A percentile compares a stretch with the other conserved stretches of the same genome.
Evolutionary conservation across 2,113 vertebrate genomes (phyloP).

Genomic region (Carassius auratus): DNA sequence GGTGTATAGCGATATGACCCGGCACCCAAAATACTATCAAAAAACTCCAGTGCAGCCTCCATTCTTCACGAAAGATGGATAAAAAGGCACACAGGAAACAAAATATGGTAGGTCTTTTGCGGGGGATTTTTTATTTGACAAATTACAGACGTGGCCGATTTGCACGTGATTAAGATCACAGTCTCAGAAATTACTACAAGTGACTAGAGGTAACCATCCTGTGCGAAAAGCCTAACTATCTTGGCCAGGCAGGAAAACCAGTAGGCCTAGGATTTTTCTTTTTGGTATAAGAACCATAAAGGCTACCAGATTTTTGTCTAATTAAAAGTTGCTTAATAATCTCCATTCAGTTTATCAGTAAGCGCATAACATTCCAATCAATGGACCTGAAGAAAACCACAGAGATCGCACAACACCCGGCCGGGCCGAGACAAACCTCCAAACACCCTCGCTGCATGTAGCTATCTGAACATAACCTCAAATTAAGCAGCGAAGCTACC

Average conservation of each 20-base stretch:
- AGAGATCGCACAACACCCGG: not conserved
- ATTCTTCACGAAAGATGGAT: too few species aligned
- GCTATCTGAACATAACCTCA: conserved; percentile 44
- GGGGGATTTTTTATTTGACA: too few species aligned
- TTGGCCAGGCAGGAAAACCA: not conserved
- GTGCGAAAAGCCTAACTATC: not conserved
- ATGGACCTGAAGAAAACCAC: not conserved
- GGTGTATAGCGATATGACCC: too few species aligned
- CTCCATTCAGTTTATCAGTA: not conserved
- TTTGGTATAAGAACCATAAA: not conserved
- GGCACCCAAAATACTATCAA: too few species aligned
- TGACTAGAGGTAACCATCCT: too few species aligned
- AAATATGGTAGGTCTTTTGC: too few species aligned
- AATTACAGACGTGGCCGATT: too few species aligned
- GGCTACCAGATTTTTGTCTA: not conserved
- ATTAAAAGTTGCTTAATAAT: not conserved
- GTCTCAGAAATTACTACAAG: too few species aligned
- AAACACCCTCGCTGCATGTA: conserved; percentile 40
- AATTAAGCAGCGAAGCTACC: conserved; percentile 35
- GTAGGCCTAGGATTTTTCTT: not conserved
- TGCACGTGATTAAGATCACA: too few species aligned
- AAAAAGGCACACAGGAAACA: too few species aligned
- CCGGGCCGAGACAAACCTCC: conserved; percentile 9
- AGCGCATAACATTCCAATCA: not conserved
- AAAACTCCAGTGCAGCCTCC: too few species aligned